phyloP scores from a whole-genome alignment of 2,113 vertebrate genomes.

The Astatotilapia flaviijosephi region DNA sequence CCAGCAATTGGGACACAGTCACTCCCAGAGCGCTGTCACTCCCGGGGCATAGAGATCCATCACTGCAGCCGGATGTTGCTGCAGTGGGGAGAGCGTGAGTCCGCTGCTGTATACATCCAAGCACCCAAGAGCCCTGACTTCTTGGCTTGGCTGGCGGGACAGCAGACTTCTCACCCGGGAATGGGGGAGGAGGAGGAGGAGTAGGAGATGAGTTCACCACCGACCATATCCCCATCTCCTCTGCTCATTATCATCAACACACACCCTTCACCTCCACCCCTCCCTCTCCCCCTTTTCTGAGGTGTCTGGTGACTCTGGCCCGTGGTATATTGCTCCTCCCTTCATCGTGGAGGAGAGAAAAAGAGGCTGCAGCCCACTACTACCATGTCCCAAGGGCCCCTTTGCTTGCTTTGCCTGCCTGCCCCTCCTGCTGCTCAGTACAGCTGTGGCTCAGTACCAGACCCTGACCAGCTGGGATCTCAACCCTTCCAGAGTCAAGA shows the following conservation, averaged over 20 bases:
- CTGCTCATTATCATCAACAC: conserved; percentile 33
- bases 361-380: conserved; percentile 69
- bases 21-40: background rate
- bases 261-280: background rate
- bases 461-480: conserved; percentile 59
- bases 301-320: conserved; percentile 74
- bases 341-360: conserved; percentile 51
- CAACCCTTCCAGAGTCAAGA: conserved; percentile 22
- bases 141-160: conserved; percentile 12
- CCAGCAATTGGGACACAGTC: background rate
- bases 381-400: conserved; percentile 69
- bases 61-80: background rate
- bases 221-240: conserved; percentile 12
- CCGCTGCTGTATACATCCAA: background rate
- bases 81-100: background rate
- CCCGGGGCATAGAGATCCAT: background rate
- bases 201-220: conserved; percentile 23
- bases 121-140: conserved; percentile 4
- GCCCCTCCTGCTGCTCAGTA: conserved; percentile 65
- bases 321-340: conserved; percentile 66
- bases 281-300: conserved; percentile 6
- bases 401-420: conserved; percentile 36
- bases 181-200: background rate
- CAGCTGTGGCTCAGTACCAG: conserved; percentile 65
- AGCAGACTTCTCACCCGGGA: background rate